Conservation (phyloP, 2,113 vertebrate species). For the Mandrillus leucophaeus region DNA sequence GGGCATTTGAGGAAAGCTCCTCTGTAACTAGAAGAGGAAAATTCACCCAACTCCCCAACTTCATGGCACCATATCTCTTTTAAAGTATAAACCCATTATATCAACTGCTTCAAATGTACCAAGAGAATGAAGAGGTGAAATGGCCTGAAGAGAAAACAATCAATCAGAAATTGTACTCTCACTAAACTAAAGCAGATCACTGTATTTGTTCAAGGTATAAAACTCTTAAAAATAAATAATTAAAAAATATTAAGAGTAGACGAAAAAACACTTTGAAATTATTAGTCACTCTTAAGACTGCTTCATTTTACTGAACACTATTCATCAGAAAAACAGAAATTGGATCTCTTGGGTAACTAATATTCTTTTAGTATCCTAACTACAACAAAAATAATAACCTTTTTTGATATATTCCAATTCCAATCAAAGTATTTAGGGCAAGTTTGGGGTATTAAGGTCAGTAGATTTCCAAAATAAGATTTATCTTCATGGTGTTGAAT, state of each 20-base stretch:
- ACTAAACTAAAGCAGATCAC: conserved; percentile 41
- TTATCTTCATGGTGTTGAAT: conserved; percentile 44
- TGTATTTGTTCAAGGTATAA: conserved; percentile 63
- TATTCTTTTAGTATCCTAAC: conserved; percentile 28
- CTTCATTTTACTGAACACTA: conserved; percentile 15
- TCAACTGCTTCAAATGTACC: neutral
- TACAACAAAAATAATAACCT: conserved; percentile 38
- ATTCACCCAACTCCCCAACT: conserved; percentile 56
- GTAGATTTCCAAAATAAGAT: conserved; percentile 67
- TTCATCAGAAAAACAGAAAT: conserved; percentile 43
- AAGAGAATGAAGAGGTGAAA: conserved; percentile 49
- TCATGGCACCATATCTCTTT: conserved; percentile 25
- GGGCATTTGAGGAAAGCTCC: conserved; percentile 22
- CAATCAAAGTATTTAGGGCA: conserved; percentile 22
- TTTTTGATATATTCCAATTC: conserved; percentile 51
- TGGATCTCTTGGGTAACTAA: conserved; percentile 12
- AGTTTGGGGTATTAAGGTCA: conserved; percentile 56
- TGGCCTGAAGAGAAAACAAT: conserved; percentile 57
- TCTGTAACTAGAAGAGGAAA: neutral
- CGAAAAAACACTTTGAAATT: conserved; percentile 54
- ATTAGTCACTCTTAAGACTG: conserved; percentile 16
- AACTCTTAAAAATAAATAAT: conserved; percentile 71
- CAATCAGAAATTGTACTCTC: conserved; percentile 54
- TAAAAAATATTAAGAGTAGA: conserved; percentile 36
- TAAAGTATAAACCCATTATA: neutral